Evolutionary conservation across 2,113 vertebrate species (phyloP).

Genomic region (Paradoxurus hermaphroditus): DNA sequence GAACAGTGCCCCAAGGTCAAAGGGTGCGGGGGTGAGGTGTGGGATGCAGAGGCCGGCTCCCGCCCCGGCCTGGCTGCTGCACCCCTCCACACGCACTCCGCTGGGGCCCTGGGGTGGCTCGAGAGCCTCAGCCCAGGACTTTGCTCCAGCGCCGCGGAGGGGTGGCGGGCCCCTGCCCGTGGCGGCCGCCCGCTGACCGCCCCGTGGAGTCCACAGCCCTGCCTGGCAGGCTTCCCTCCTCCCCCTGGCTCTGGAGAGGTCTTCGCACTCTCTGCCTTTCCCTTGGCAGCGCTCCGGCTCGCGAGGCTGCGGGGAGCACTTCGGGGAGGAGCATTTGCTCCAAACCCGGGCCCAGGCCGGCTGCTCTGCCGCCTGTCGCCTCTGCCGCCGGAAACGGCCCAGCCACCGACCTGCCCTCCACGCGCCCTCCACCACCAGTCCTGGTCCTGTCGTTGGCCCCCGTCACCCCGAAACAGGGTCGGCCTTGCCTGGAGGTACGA

Average conservation of each 20-base stretch:
- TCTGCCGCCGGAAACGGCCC: rapidly evolving
- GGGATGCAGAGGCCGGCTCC: neutral
- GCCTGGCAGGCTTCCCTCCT: neutral
- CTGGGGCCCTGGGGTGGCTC: neutral
- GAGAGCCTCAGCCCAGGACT: neutral
- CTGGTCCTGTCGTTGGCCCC: rapidly evolving
- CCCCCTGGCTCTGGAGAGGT: neutral
- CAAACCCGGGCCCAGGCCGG: neutral
- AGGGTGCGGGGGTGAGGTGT: neutral
- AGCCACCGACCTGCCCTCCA: neutral
- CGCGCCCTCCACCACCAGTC: rapidly evolving
- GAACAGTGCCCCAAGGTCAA: rapidly evolving
- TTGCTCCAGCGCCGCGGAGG: neutral
- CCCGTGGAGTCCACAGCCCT: neutral
- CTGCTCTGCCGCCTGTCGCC: rapidly evolving
- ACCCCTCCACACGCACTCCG: rapidly evolving
- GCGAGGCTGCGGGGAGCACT: neutral
- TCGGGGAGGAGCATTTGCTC: neutral
- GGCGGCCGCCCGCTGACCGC: rapidly evolving
- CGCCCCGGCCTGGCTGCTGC: neutral
- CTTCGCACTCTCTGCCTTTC: neutral
- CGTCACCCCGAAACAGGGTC: rapidly evolving
- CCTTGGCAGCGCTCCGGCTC: neutral
- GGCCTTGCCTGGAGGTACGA: neutral
- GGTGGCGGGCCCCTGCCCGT: rapidly evolving